phyloP scores from a whole-genome alignment of 2,113 vertebrate species.

The Nothobranchius furzeri region DNA sequence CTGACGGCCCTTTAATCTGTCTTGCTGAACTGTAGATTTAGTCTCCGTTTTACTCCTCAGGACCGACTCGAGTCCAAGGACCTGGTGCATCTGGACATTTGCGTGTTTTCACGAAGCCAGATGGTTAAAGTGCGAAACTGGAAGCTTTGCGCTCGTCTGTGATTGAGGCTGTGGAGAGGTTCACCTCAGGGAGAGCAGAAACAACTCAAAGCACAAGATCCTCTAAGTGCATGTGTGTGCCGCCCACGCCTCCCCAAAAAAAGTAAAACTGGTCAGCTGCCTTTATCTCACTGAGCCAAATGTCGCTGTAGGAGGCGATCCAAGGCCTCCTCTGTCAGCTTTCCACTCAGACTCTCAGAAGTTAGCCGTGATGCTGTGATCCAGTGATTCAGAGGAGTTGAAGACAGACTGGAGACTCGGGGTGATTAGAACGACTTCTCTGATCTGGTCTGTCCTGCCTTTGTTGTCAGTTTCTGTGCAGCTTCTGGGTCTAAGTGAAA shows the following conservation, averaged over 20 bases:
- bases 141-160: conserved; percentile 39
- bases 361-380: neutral
- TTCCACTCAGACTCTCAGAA: neutral
- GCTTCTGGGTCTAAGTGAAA: conserved; percentile 24
- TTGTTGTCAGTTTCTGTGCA: conserved; percentile 11
- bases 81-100: conserved; percentile 38
- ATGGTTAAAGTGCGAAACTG: conserved; percentile 46
- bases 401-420: neutral
- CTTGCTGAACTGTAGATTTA: neutral
- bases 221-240: conserved; percentile 12
- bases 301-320: conserved; percentile 31
- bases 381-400: neutral
- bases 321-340: neutral
- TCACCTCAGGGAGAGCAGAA: conserved; percentile 53
- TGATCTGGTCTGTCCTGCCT: neutral
- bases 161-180: conserved; percentile 34
- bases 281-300: conserved; percentile 39
- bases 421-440: neutral
- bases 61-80: conserved; percentile 6
- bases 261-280: conserved; percentile 30
- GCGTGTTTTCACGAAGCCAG: conserved; percentile 25
- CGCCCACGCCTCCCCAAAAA: conserved; percentile 30
- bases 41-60: neutral
- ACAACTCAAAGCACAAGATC: conserved; percentile 33
- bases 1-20: too few relatives aligned